Percentiles rank a stretch among this genome's conserved stretches.
phyloP scores from a whole-genome alignment of 2,797 vertebrate genomes.

The Acanthurus tractus region DNA sequence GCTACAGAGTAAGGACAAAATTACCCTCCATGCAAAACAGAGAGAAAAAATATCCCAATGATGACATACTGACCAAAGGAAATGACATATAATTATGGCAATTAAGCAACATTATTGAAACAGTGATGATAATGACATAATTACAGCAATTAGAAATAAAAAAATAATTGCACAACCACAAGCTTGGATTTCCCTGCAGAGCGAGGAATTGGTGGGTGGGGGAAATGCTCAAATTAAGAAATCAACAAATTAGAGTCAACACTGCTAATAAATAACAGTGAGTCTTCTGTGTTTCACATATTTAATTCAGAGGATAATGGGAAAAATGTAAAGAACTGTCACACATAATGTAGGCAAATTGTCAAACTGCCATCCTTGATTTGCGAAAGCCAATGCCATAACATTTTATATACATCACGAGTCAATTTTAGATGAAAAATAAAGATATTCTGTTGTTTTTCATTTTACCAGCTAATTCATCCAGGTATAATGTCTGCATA shows the following conservation, averaged over 20 bases:
- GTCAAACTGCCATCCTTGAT: conserved; percentile 17
- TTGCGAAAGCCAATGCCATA: not conserved
- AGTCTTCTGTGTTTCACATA: conserved; percentile 14
- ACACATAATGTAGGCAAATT: not conserved
- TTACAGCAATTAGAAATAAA: conserved; percentile 72
- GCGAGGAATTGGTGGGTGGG: conserved; percentile 38
- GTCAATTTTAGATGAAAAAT: no score
- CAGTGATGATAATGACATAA: conserved; percentile 77
- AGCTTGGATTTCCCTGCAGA: conserved; percentile 63
- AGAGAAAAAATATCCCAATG: conserved; percentile 10
- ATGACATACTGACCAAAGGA: conserved; percentile 72
- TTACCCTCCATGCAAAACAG: not conserved
- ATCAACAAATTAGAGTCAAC: conserved; percentile 63
- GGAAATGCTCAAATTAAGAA: conserved; percentile 67
- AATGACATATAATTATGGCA: conserved; percentile 74
- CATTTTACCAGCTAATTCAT: no score
- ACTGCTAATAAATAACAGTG: conserved; percentile 40
- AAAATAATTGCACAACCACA: conserved; percentile 58
- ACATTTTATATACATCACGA: not conserved
- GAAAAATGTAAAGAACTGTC: conserved; percentile 22
- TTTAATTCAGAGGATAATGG: not conserved
- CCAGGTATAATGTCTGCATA: no score
- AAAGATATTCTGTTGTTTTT: no score
- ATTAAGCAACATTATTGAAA: conserved; percentile 72
- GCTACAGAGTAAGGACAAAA: conserved; percentile 29